Base-by-base conservation (phyloP, 2,113 vertebrate genomes). In the Labeo rohita region DNA sequence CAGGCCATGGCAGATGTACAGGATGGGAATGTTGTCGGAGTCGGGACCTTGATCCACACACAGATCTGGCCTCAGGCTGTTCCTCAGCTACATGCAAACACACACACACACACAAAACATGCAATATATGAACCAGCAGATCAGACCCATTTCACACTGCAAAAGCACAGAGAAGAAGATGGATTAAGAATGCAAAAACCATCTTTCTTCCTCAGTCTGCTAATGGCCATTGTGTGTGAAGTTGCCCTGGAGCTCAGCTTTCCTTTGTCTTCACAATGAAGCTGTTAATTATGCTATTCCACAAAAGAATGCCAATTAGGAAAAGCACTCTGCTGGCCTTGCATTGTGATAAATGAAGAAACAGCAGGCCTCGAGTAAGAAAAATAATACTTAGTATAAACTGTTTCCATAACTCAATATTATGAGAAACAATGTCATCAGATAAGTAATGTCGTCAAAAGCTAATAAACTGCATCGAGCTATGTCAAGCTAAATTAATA, bases 21-120 rank as follows among this genome's bases (percentile, higher is more conserved):
- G 92, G 90, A 99, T 98, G 65, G 98, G 98, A 45, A 97, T 91
- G 36, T 98, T 99, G 93, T 99, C 97, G 0, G 96, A 95, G 87
- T 97, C 96, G 4, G 97, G 97, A 52, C 98, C 98, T 92, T 98
- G 97, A 93, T 99, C 98, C 91, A 99, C 94, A 94, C 98, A 99
- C 87, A 99, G 93, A 91, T 99, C 96, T 2, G 93, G 95, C 92
- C 96, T 96, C 76, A 98, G 93, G 80, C 95, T 95, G 94, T 99
- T 99, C 94, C 96, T 97, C 90, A 99, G 92, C 98, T 99, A 92
- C 34, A 91, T 76, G 28, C 85, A 75, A 12, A 86, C 11, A 66
- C 68, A 52, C 74, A 66, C 47, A 68, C 59, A 54, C 61, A 54
- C 81, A 70, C 28, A 61, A 74, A 3, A 74, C 50, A 75, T 43